Conservation (phyloP, 2,888 invertebrate species). For the Pocota personata region DNA sequence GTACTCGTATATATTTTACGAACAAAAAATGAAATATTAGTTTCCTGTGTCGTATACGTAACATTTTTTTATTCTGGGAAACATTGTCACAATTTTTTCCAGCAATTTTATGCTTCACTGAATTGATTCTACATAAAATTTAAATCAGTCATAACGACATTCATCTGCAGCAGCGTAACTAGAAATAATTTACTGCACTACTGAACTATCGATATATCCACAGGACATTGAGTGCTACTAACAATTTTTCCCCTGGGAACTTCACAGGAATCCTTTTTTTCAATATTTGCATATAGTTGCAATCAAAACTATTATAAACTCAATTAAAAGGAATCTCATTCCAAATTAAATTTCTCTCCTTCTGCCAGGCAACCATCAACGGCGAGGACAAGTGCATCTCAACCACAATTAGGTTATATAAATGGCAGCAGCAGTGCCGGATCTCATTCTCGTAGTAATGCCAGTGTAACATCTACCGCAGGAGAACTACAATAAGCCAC, state of each 20-base stretch:
- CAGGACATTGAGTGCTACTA: too few relatives aligned
- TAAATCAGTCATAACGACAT: too few relatives aligned
- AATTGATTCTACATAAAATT: too few relatives aligned
- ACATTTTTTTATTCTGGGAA: background rate
- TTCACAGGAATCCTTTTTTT: background rate
- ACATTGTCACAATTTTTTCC: too few relatives aligned
- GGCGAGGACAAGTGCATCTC: constrained; percentile 79
- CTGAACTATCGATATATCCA: background rate
- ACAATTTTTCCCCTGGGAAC: too few relatives aligned
- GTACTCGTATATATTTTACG: too few relatives aligned
- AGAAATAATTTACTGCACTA: too few relatives aligned
- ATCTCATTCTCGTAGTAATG: constrained; percentile 50
- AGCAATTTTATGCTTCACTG: too few relatives aligned
- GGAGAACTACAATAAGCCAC: constrained; percentile 74
- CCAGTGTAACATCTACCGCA: constrained; percentile 69
- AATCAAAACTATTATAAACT: constrained; percentile 19
- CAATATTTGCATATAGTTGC: background rate
- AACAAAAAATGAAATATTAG: background rate
- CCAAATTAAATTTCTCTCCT: constrained; percentile 20
- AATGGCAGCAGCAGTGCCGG: constrained; percentile 83
- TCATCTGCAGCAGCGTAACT: too few relatives aligned
- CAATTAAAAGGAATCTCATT: constrained; percentile 19
- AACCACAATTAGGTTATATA: constrained; percentile 83
- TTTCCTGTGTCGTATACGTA: background rate
- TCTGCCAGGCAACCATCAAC: constrained; percentile 79